Evolutionary conservation across 2,888 invertebrate species (phyloP), one percentile per base, ranked within the genome.

Genomic region (Tinea trinotella): DNA sequence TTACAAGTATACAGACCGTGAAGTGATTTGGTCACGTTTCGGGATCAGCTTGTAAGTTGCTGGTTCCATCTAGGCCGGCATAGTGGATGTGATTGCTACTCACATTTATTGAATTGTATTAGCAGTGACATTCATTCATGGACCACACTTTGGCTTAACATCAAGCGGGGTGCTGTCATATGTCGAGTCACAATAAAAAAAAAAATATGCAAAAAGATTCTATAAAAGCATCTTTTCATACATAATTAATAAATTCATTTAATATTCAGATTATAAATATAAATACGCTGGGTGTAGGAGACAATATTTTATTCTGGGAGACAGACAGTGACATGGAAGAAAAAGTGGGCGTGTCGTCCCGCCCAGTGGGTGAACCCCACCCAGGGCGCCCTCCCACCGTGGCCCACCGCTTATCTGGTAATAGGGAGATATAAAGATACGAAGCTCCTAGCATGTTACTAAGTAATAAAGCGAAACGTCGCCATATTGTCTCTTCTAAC

Each of bases 391-490:
- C 73, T 59, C 66, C 66, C 59, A 54, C 64, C 54, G 24, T 30
- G 65, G 68, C 52, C 35, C 48, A 65, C 67, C 70, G 69, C 69
- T 82, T 80, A 83, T 82, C 83, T 77, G 74, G 71, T 77, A 78
- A 78, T 75, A 77, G 75, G 69, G 74, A 76, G 71, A 74, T 81
- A 77, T 78, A 81, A 80, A 81, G 82, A 82, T 78, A 76, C 74
- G 72, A 56, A 54, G 54, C 71, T 72, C 69, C 68, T 72, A 74
- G 79, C 77, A 82, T 83, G 83, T 81, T 81, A 81, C 80, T 85
- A 82, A 84, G 84, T 83, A 82, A 84, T 83, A 83, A 82, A 81
- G 82, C 75, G 73, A 82, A 81, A 81, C 76, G 73, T 69, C 80
- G 84, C 84, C 84, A 84, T 85, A 79, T 85, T 85, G 81, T 74